phyloP scores from a whole-genome alignment of 1,140 invertebrate species.

The Hetaerina americana region DNA sequence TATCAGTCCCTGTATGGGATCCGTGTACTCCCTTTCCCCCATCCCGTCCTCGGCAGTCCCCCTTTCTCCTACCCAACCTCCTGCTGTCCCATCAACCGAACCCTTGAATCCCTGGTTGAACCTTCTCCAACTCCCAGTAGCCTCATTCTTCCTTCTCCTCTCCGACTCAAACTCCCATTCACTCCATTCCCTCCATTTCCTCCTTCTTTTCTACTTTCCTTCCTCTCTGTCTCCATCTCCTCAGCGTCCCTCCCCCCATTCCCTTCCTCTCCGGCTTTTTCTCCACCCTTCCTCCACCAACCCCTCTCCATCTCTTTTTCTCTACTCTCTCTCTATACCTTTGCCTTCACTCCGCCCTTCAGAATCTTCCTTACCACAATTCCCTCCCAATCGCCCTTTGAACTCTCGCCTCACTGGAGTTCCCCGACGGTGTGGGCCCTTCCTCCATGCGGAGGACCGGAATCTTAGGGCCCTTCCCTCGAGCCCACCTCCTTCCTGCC shows the following conservation, averaged over 20 bases:
- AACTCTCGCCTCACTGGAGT: background rate
- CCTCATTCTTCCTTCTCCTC: no score
- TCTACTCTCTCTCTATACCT: background rate
- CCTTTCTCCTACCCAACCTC: no score
- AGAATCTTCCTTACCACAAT: background rate
- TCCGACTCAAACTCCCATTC: no score
- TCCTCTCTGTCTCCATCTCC: no score
- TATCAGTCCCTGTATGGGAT: no score
- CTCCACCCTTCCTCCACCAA: background rate
- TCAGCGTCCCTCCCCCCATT: background rate
- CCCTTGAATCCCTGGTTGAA: no score
- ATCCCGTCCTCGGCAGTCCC: no score
- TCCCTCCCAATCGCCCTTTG: background rate
- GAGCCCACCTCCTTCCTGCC: background rate
- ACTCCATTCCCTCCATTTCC: no score
- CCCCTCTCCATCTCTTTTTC: background rate
- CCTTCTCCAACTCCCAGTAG: no score
- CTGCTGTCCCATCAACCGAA: no score
- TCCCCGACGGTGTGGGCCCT: background rate
- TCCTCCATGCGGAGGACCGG: background rate
- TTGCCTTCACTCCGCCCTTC: background rate
- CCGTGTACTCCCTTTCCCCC: no score
- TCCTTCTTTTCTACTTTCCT: no score
- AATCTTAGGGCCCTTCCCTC: background rate
- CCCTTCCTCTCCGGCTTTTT: background rate